Evolutionary conservation across 2,888 invertebrate genomes (phyloP), one percentile per base, ranked within the genome.

Genomic region (Lithophane socia): DNA sequence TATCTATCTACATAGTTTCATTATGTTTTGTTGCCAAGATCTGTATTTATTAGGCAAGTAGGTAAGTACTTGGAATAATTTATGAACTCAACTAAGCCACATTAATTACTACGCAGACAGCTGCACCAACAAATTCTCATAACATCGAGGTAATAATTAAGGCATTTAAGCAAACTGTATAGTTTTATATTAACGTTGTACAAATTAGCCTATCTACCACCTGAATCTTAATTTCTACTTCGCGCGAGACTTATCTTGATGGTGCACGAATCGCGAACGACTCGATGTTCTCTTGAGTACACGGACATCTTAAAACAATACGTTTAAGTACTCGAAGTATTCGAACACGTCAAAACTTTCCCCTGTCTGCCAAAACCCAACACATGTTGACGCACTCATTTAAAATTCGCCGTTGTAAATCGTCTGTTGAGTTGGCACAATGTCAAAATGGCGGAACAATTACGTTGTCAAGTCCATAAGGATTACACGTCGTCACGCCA

Each of bases 371-470:
- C 82, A 73, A 83, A 58, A 83, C 65, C 67, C 61, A 82, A 84
- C 85, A 86, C 75, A 82, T 84, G 86, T 88, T 74, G 82, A 86
- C 87, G 81, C 77, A 85, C 80, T 85, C 82, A 86, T 90, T 90
- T 90, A 88, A 91, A 90, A 90, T 88, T 89, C 86, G 83, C 79
- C 81, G 85, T 87, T 87, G 85, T 87, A 87, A 87, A 89, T 89
- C 83, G 86, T 85, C 82, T 85, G 87, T 86, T 83, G 86, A 88
- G 90, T 90, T 93, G 94, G 92, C 94, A 92, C 86, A 89, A 90
- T 92, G 94, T 93, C 94, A 94, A 92, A 93, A 93, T 89, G 91
- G 90, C 88, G 88, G 89, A 91, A 92, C 93, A 93, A 94, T 94
- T 93, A 93, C 91, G 90, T 89, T 89, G 92, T 91, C 93, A 91